Percentiles rank a stretch among this genome's conserved stretches.
These are phyloP conservation scores for Eumacrocentrus americanus DNA, from an alignment of 2,888 invertebrate species.

Conservation along the genomic window DNA sequence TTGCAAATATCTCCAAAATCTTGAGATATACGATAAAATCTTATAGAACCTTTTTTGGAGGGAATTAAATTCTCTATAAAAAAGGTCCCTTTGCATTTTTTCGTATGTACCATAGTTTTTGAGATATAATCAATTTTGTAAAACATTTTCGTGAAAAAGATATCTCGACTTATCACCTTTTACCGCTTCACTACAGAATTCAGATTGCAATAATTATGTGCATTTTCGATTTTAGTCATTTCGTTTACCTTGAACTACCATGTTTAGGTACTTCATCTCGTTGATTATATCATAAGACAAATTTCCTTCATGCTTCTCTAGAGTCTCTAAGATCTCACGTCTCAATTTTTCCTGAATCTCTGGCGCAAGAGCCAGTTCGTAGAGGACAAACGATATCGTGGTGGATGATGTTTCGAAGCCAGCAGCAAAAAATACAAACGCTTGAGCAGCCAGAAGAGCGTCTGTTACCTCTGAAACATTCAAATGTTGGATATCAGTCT, in stretches of 20 bases:
- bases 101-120: too few relatives aligned
- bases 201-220: too few relatives aligned
- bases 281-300: conserved; percentile 55
- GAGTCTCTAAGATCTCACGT: conserved; percentile 50
- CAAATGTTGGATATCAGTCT: too few relatives aligned
- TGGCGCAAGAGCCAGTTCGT: conserved; percentile 58
- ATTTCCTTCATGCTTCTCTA: conserved; percentile 45
- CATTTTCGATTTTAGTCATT: neutral
- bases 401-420: conserved; percentile 63
- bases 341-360: conserved; percentile 57
- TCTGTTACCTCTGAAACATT: conserved; percentile 53
- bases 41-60: too few relatives aligned
- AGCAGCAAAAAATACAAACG: conserved; percentile 61
- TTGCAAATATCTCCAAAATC: too few relatives aligned
- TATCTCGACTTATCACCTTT: too few relatives aligned
- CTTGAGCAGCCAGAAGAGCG: conserved; percentile 54
- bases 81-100: too few relatives aligned
- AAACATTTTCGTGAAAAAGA: too few relatives aligned
- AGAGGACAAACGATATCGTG: conserved; percentile 57
- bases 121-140: too few relatives aligned
- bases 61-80: too few relatives aligned
- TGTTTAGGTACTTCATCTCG: conserved; percentile 57
- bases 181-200: too few relatives aligned
- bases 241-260: conserved; percentile 47
- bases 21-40: too few relatives aligned